phyloP scores from a whole-genome alignment of 2,113 vertebrate genomes.

The Zosterops lateralis region DNA sequence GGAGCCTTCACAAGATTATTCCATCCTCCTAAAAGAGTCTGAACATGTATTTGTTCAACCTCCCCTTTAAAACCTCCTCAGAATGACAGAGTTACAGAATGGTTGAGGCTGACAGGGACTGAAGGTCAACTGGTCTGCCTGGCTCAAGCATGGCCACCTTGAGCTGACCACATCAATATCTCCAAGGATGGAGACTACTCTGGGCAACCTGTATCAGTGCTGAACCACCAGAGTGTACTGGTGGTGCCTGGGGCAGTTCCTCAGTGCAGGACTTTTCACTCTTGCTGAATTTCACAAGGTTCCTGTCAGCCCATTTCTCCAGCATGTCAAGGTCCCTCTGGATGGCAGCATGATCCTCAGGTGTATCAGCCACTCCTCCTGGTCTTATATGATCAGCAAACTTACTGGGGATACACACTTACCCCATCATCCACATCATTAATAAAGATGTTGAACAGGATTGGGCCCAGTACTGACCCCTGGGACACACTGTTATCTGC shows the following conservation, averaged over 20 bases:
- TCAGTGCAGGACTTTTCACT: background rate
- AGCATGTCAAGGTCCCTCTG: background rate
- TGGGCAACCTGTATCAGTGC: background rate
- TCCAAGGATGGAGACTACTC: background rate
- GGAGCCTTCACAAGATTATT: background rate
- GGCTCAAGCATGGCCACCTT: background rate
- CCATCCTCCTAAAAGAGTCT: background rate
- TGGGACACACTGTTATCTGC: background rate
- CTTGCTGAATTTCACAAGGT: fast-evolving
- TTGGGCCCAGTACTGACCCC: background rate
- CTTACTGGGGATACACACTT: background rate
- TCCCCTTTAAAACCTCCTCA: background rate
- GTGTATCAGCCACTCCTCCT: background rate
- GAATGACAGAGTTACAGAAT: background rate
- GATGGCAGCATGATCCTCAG: background rate
- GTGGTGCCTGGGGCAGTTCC: background rate
- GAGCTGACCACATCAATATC: background rate
- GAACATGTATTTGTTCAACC: background rate
- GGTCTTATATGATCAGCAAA: background rate
- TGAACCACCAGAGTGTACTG: background rate
- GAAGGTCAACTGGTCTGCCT: background rate
- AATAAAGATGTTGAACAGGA: background rate
- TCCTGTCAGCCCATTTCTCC: background rate
- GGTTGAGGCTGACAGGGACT: background rate
- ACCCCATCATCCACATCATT: background rate